Conservation (phyloP, 2,113 vertebrate species). For the Lipotes vexillifer region DNA sequence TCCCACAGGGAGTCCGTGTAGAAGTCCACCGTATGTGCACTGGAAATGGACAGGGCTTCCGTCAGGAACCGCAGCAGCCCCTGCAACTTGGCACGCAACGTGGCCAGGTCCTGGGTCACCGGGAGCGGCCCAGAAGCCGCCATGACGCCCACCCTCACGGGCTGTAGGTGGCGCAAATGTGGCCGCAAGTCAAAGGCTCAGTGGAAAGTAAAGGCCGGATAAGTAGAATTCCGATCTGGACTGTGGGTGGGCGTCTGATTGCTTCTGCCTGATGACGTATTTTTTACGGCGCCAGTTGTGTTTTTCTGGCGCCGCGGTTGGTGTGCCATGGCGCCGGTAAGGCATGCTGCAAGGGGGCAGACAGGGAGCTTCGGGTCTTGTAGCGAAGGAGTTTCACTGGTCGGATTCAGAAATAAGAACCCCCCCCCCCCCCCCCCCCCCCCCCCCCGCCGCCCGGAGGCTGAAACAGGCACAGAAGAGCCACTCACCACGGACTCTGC, state of each 20-base stretch:
- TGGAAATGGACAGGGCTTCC: slow-evolving; percentile 82
- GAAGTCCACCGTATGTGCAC: slow-evolving; percentile 92
- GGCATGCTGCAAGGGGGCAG: accelerated
- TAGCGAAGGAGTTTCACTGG: not conserved
- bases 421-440: accelerated
- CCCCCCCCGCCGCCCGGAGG: not conserved
- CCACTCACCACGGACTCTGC: not conserved
- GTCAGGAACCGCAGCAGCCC: slow-evolving; percentile 82
- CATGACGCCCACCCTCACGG: slow-evolving; percentile 45
- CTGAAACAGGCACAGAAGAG: not conserved
- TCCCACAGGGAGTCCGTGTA: slow-evolving; percentile 89
- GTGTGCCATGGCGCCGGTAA: not conserved
- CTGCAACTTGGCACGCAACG: slow-evolving; percentile 68
- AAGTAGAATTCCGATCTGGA: not conserved
- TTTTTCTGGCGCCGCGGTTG: accelerated
- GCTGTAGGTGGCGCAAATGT: slow-evolving; percentile 65
- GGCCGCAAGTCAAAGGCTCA: not conserved
- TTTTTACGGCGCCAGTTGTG: not conserved
- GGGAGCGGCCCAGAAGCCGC: not conserved
- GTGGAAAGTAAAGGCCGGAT: not conserved
- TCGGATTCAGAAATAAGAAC: not conserved
- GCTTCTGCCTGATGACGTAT: not conserved
- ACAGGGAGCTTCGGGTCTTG: accelerated
- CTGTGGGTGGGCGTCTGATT: not conserved
- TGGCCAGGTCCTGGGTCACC: not conserved